Evolutionary conservation across 2,888 invertebrate species (phyloP).

Genomic region (Doris montereyensis): DNA sequence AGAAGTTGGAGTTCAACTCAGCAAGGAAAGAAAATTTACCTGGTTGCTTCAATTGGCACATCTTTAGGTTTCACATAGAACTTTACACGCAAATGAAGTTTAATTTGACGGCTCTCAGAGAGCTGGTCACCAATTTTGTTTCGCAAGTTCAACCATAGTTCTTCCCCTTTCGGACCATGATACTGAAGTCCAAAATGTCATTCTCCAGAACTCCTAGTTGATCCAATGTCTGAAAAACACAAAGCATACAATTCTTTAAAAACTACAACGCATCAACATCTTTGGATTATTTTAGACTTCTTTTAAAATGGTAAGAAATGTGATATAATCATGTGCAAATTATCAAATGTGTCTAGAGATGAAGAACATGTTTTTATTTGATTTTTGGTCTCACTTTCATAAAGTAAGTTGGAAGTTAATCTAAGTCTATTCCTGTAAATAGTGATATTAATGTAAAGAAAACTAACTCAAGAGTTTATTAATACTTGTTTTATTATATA

Average conservation of each 20-base stretch:
- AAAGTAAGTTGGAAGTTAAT: no score
- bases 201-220: slow-evolving; percentile 82
- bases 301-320: no score
- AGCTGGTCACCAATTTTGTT: slow-evolving; percentile 83
- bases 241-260: no score
- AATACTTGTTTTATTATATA: no score
- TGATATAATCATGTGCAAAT: no score
- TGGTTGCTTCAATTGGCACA: slow-evolving; percentile 86
- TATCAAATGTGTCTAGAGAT: background rate
- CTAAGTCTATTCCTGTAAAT: no score
- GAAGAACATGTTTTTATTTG: background rate
- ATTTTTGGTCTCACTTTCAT: no score
- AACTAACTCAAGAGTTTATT: no score
- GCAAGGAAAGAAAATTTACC: slow-evolving; percentile 74
- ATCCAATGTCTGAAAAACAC: slow-evolving; percentile 82
- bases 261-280: no score
- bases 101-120: slow-evolving; percentile 78
- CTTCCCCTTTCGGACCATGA: slow-evolving; percentile 80
- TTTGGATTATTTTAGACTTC: no score
- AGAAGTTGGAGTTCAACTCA: no score
- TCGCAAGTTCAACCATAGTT: slow-evolving; percentile 88
- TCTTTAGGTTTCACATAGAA: slow-evolving; percentile 93
- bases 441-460: no score
- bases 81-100: slow-evolving; percentile 85
- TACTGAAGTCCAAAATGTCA: slow-evolving; percentile 91